Evolutionary conservation across 2,797 vertebrate species (phyloP), one percentile per base, ranked within the genome.

Genomic region (Sebastes itinus): DNA sequence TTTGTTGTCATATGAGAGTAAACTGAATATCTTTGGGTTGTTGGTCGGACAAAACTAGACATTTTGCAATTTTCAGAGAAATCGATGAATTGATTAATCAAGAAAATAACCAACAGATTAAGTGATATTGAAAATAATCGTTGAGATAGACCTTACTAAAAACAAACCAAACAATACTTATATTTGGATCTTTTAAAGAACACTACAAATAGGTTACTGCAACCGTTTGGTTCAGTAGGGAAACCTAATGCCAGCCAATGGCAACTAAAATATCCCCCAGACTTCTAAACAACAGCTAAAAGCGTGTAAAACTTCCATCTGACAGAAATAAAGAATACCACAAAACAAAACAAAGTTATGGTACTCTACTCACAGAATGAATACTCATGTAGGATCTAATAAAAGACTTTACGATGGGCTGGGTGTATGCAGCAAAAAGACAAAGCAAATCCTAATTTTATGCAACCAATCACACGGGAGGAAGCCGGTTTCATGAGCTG

Each of bases 401-500:
- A 77, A 77, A 6, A 56, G 7, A 55, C 35, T 33, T 46, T 13
- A 65, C 59, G 49, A 27, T 58, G 22, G 13, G 20, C 32, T 33
- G 30, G 38, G 28, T 38, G 56, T 10, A 20, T 9, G 55, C 42
- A 22, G 12, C 62, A 68, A 33, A 54, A 46, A 62, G 25, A 82
- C 32, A 65, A 49, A 56, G 58, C 59, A 18, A 60, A 62, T 16
- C 27, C 52, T 32, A 66, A 52, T 49, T 67, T 54, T 33, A 38
- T 33, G 23, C 9, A 46, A 42, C 5, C 55, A 67, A 63, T 64
- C 16, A 61, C 22, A 23, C 35, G 81, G 76, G 64, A 74, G 59
- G 62, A 77, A 59, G 78, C 38, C 63, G 62, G 64, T 73, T 75
- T 67, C 32, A 75, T 56, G 14, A 52, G 32, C 55, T 65, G 64